A percentile compares a stretch with the other conserved stretches of the same genome.
phyloP scores from a whole-genome alignment of 2,888 invertebrate genomes.

The Agrochola litura region DNA sequence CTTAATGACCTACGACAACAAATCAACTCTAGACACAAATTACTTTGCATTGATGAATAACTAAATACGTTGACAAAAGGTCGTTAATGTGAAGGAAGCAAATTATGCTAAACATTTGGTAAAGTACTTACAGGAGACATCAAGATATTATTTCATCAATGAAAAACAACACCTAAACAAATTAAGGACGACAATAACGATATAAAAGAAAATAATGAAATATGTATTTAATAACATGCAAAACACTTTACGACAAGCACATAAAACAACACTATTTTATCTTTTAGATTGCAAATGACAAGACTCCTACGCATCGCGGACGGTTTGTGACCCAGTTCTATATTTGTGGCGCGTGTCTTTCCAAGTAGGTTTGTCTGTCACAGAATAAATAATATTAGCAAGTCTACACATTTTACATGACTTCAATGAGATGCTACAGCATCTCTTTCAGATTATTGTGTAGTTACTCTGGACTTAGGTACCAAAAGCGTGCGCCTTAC shows the following conservation, averaged over 20 bases:
- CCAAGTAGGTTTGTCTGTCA: conserved; percentile 32
- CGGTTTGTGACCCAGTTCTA: conserved; percentile 76
- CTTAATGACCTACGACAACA: conserved; percentile 22
- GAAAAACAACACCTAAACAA: background rate
- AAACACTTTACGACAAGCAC: conserved; percentile 48
- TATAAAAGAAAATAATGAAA: conserved; percentile 27
- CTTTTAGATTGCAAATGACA: conserved; percentile 63
- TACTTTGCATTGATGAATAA: conserved; percentile 36
- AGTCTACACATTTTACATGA: conserved; percentile 24
- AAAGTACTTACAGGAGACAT: too few species aligned
- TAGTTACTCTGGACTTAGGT: background rate
- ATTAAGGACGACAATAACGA: background rate
- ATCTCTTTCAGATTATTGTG: background rate
- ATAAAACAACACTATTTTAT: conserved; percentile 54
- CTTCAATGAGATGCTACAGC: background rate
- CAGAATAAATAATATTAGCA: conserved; percentile 49
- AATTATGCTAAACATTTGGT: conserved; percentile 4
- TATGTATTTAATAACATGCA: conserved; percentile 46
- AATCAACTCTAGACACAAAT: conserved; percentile 10
- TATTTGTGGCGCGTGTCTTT: conserved; percentile 56
- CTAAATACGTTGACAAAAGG: conserved; percentile 20
- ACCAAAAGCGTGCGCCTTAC: background rate
- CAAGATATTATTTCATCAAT: background rate
- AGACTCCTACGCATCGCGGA: conserved; percentile 70
- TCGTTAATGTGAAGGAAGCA: conserved; percentile 10